Evolutionary conservation across 1,140 invertebrate genomes (phyloP).

Genomic region (Proctacanthus coquilletti): DNA sequence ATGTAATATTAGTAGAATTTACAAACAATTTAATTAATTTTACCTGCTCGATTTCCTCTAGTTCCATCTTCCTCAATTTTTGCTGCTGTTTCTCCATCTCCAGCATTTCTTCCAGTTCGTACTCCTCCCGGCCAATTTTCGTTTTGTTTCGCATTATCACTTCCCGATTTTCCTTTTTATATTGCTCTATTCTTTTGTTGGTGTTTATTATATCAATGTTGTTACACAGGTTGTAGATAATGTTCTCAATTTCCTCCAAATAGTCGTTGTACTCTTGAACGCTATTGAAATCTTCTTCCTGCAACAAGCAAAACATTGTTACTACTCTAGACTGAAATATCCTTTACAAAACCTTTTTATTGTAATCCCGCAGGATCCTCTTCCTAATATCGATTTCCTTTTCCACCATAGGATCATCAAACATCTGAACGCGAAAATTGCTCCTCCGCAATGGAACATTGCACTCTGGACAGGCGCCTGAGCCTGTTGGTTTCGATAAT

Average conservation of each 20-base stretch:
- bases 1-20: too few relatives aligned
- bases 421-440: conserved; percentile 88
- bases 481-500: conserved; percentile 42
- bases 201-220: conserved; percentile 81
- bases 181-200: conserved; percentile 83
- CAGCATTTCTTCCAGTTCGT: conserved; percentile 71
- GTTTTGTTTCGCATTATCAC: conserved; percentile 76
- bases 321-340: background rate
- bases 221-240: conserved; percentile 84
- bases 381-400: conserved; percentile 95
- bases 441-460: conserved; percentile 66
- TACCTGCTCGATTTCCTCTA: conserved; percentile 34
- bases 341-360: conserved; percentile 43
- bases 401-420: conserved; percentile 91
- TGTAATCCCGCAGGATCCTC: conserved; percentile 76
- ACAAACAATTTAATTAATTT: background rate
- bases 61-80: conserved; percentile 44
- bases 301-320: background rate
- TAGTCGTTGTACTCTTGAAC: conserved; percentile 85
- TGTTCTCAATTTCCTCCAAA: conserved; percentile 77
- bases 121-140: conserved; percentile 38
- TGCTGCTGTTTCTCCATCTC: conserved; percentile 67
- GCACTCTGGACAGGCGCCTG: conserved; percentile 86
- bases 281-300: conserved; percentile 69
- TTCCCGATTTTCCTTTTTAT: conserved; percentile 87